Conservation (phyloP, 2,888 invertebrate genomes). For the Lithophane semibrunnea region DNA sequence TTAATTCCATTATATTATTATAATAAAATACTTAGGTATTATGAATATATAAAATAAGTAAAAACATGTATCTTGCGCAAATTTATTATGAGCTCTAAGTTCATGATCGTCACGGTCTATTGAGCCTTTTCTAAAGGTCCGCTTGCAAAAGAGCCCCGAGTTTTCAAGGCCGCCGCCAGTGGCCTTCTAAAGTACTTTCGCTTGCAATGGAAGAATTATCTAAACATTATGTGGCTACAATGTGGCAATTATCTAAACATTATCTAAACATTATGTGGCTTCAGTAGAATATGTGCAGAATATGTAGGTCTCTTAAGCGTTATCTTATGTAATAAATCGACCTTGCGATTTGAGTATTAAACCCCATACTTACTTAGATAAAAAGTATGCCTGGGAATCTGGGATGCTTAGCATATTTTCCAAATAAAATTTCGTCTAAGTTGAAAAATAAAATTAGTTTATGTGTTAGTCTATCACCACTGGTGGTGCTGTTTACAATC, state of each 20-base stretch:
- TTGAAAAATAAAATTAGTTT: neutral
- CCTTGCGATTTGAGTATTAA: neutral
- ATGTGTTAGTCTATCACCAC: too few relatives aligned
- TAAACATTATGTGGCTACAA: conserved; percentile 35
- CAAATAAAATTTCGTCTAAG: neutral
- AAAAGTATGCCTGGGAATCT: neutral
- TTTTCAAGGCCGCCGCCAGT: conserved; percentile 82
- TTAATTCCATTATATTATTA: conserved; percentile 1
- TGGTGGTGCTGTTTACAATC: neutral
- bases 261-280: conserved; percentile 35
- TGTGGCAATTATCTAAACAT: too few relatives aligned
- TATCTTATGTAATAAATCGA: neutral
- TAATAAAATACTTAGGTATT: conserved; percentile 2
- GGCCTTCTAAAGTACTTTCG: conserved; percentile 78
- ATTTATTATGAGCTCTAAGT: conserved; percentile 75
- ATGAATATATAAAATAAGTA: conserved; percentile 15
- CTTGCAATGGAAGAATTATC: conserved; percentile 58
- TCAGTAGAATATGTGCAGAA: neutral
- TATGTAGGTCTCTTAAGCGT: neutral
- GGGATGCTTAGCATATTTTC: neutral
- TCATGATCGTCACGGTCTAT: conserved; percentile 86
- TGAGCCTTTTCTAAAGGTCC: conserved; percentile 85
- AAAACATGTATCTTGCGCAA: conserved; percentile 65
- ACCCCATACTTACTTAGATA: neutral
- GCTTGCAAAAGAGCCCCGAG: conserved; percentile 81